Conservation (phyloP, 2,113 vertebrate genomes). For the Dasyprocta punctata region DNA sequence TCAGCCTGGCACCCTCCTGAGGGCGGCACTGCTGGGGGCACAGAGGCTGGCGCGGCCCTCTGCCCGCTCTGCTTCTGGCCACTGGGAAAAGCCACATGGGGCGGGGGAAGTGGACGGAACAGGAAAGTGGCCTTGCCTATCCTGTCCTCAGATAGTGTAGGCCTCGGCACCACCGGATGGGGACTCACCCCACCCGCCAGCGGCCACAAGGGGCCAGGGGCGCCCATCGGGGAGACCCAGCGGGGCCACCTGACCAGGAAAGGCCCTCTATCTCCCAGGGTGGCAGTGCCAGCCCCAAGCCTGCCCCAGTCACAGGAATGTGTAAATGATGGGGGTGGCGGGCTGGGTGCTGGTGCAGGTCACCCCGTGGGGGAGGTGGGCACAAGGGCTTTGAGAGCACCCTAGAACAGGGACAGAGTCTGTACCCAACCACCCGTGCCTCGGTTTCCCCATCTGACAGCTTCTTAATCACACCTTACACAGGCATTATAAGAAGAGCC, state of each 20-base stretch:
- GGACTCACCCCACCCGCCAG: too few species aligned
- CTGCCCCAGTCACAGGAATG: not conserved
- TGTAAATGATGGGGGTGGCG: rapidly evolving
- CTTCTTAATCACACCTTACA: not conserved
- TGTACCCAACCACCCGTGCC: not conserved
- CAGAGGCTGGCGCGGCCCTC: not conserved
- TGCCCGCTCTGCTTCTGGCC: not conserved
- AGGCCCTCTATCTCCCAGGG: not conserved
- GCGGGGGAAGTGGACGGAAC: rapidly evolving
- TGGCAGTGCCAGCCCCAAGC: too few species aligned
- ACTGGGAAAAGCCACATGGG: too few species aligned
- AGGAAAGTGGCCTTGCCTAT: not conserved
- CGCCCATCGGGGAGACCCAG: not conserved
- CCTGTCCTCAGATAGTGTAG: not conserved
- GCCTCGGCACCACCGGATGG: rapidly evolving
- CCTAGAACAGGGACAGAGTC: not conserved
- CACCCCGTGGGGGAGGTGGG: not conserved
- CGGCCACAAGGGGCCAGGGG: rapidly evolving
- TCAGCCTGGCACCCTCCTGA: not conserved
- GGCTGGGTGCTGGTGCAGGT: rapidly evolving
- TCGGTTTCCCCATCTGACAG: not conserved
- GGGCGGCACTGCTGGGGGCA: not conserved
- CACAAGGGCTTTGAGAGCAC: not conserved
- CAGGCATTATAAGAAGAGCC: too few species aligned
- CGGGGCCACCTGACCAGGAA: not conserved